Evolutionary conservation across 92 coral and sea anemone genomes (phyloP), one percentile per base, ranked within the genome.

Genomic region (Blastomussa wellsi): DNA sequence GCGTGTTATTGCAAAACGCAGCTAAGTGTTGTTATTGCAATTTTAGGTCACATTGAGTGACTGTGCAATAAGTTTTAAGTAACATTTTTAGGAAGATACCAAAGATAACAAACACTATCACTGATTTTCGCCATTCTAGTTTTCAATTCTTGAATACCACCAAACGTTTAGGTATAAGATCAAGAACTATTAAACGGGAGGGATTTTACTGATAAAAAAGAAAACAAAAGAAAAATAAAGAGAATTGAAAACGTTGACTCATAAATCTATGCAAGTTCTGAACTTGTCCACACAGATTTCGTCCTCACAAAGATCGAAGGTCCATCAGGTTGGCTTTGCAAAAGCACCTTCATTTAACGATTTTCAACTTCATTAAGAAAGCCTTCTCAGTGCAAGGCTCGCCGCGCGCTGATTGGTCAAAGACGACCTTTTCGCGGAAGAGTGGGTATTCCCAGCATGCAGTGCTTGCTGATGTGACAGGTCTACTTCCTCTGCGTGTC

Each of bases 291-390:
- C 62, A 47, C 35, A 29, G 51, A 35, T 48, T 67, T 48, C 14
- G 78, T 36, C 51, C 78, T 71, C 86, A 47, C 68, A 51, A 52
- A 33, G 74, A 82, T 71, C 53, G 38, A 24, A 52, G 62, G 78
- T 82, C 86, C 86, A 82, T 82, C 86, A 53, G 86, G 78, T 53
- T 26, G 8, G 69, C 76, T 82, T 32, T 49, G 22, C n/a, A 49
- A 37, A 72, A 71, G 70, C 78, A 71, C 86, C 86, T 62, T 82
- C 86, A 82, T 70, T 32, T 51, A 35, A 82, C 74, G 78, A 49
- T 81, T 70, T 49, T 69, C 85, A 69, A 32, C 73, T 81, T 53
- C 33, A 70, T 24, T 69, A 31, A 0, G 14, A 7, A 22, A 69
- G 38, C 51, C 48, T 41, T 52, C 53, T 19, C 5, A 11, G 71